Base-by-base conservation (phyloP, 2,113 vertebrate species). In the Burhinus oedicnemus region DNA sequence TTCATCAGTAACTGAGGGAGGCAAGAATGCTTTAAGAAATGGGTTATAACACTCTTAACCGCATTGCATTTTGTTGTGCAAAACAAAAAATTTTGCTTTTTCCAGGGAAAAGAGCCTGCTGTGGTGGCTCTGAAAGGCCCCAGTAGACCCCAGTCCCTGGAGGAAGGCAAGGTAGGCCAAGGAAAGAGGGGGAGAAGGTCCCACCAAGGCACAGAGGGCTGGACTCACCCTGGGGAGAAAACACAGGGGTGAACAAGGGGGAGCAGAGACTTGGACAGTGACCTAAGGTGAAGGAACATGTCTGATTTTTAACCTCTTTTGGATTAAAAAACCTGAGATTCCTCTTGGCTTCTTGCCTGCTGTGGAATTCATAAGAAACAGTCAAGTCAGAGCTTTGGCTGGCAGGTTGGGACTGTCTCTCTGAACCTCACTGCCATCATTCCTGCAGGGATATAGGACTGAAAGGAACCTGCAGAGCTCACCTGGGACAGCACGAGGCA, bases 71-170 rank as follows among this genome's bases (percentile, higher is more conserved):
- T 74, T 83, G 54, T 69, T 70, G 58, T 36, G 66, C 51, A 70
- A 83, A 93, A 87, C 40, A 76, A 72, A 90, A 57, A n/a, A 47
- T 36, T 54, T 32, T 93, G 75, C 57, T 89, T 96, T 95, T 91
- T 92, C 61, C 62, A 89, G 89, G 84, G 81, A 36, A 89, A 84
- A 91, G 84, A 79, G 44, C 40, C 65, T 81, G 44, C 72, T 95
- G 71, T 94, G 29, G 85, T 71, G 92, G 55, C 92, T 93, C 34
- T 72, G 87, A 92, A 95, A 89, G 19, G 69, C 65, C 71, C 65
- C 70, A 95, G 69, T 77, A 96, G 76, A 83, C 19, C 44, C 45
- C 86, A 92, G 23, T 34, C 47, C 47, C 57, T 34, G 52, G 27
- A 81, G 40, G 49, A 93, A 90, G 47, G 83, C 70, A 74, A 92